Evolutionary conservation across 1,140 invertebrate genomes (phyloP), one percentile per base, ranked within the genome.

Genomic region (Asbolus verrucosus): DNA sequence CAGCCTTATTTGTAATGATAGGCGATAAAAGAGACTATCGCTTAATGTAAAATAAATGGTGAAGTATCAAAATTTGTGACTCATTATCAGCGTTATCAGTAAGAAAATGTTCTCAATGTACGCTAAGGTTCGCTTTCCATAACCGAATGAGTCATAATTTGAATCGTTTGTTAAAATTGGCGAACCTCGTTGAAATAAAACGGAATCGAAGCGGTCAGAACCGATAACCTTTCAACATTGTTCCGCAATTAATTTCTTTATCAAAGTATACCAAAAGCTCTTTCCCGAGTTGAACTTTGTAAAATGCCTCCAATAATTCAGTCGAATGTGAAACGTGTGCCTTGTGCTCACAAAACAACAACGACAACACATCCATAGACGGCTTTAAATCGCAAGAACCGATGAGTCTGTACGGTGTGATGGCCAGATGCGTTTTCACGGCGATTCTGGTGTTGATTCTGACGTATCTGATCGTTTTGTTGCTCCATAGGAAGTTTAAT

Each of bases 401-500:
- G 70, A 75, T 76, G 69, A 71, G 61, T 60, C 59, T 67, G 6
- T 77, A 73, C 43, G 71, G 60, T 62, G 70, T 71, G 9, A 70
- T 81, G 33, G 78, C 73, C 16, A 65, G 80, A 66, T 81, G 76
- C 66, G 73, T 79, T 67, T 79, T 80, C 54, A 81, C 80, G 0
- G 67, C 73, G 19, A 76, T 79, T 27, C 70, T 81, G 11, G 65
- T 80, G 13, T 66, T 81, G 13, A 76, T 80, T 38, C 71, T 81
- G 14, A 73, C 73, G 6, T 80, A 79, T 70, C 60, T 81, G 65
- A 76, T 80, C 18, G 59, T 79, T 24, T 73, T 81, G 15, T 68
- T 81, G 39, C 71, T 81, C 59, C 77, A 81, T 41, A 78, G 76
- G 76, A 81, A 81, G 67, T 79, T 78, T 59, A 78, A 81, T 69